Evolutionary conservation across 2,888 invertebrate genomes (phyloP), one percentile per base, ranked within the genome.

Genomic region (Andrena camellia): DNA sequence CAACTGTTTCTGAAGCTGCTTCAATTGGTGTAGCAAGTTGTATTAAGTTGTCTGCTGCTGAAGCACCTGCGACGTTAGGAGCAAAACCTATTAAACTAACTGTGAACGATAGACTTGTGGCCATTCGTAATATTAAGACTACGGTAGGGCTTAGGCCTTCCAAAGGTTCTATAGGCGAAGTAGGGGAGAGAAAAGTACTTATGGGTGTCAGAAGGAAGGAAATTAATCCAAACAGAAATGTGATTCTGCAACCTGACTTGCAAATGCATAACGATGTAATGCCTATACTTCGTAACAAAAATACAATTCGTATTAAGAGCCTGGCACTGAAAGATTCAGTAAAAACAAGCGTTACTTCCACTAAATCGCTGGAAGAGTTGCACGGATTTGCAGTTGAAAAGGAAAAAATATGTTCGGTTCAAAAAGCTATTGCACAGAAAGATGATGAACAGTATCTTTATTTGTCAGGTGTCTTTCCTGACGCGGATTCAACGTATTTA

Each of bases 401-500:
- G 26, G 3, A 13, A 35, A 13, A n/a, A 60, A 0, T 3, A 67
- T 52, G 31, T 66, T 1, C 35, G 7, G 17, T 26, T 13, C 23
- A 5, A 6, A 20, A 76, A 57, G 6, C 42, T 3, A 20, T n/a
- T 50, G 0, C 4, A 2, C 20, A 50, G 59, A 8, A 68, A 17
- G 20, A 85, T 1, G 84, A 90, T 8, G 84, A 89, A 4, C 85
- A 90, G 10, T 84, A 87, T 62, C 77, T 83, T 13, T 87, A 88
- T 71, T 78, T 93, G 0, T 71, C 84, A 4, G 90, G 76, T 17
- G 90, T 94, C 57, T 92, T 94, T 66, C 93, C 94, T 2, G 85
- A 94, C 54, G 93, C 93, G 7, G 92, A 94, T 83, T 92, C 93
- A 0, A 78, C 73, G 3, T 90, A 88, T 83, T 78, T 94, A n/a